These are phyloP conservation scores for Anniella stebbinsi DNA, from an alignment of 2,797 vertebrate species.

Conservation along the genomic window DNA sequence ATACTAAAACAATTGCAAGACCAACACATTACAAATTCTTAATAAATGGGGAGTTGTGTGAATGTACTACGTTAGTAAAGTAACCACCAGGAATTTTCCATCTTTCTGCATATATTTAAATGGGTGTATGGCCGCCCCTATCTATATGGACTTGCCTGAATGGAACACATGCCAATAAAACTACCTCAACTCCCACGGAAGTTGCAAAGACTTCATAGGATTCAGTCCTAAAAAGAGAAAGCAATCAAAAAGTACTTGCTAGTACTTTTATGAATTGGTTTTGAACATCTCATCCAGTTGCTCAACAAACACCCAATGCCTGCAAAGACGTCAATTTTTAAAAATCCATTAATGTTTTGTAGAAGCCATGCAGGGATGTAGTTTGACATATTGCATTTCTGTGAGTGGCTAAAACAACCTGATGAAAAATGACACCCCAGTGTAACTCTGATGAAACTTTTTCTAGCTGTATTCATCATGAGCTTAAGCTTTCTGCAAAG, in stretches of 20 bases:
- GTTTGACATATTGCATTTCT: neutral
- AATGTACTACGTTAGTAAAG: neutral
- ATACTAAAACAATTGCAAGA: neutral
- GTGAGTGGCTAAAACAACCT: neutral
- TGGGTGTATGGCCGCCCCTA: neutral
- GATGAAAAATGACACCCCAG: slow-evolving; percentile 48
- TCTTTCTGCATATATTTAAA: neutral
- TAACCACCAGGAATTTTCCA: neutral
- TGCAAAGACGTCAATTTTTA: slow-evolving; percentile 8
- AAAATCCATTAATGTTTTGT: slow-evolving; percentile 32
- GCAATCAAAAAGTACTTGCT: neutral
- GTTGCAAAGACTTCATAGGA: neutral
- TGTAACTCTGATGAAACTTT: slow-evolving; percentile 44
- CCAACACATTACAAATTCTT: neutral
- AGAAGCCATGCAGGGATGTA: neutral
- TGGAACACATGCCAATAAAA: neutral
- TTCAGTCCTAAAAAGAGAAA: neutral
- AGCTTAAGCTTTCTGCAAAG: slow-evolving; percentile 19
- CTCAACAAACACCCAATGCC: slow-evolving; percentile 10
- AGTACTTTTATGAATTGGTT: neutral
- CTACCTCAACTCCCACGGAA: neutral
- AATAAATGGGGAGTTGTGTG: neutral
- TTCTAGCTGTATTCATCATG: slow-evolving; percentile 25
- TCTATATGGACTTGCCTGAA: neutral
- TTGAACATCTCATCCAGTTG: slow-evolving; percentile 1